These are phyloP conservation scores for Onychomys torridus DNA, from an alignment of 2,797 vertebrate genomes.

Conservation along the genomic window DNA sequence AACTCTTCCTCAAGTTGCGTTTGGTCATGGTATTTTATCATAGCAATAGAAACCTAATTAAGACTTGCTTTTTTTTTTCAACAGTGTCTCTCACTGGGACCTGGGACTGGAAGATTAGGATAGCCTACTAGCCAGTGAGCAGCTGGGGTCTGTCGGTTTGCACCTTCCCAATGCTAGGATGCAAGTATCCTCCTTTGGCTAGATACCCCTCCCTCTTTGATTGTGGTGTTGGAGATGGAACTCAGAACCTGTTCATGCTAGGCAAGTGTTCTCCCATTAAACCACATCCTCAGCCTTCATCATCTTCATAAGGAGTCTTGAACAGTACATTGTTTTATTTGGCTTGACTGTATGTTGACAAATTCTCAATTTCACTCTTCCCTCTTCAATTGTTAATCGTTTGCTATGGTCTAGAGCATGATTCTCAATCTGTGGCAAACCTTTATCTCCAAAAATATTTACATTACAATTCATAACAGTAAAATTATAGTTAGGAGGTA, in stretches of 20 bases:
- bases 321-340: constrained; percentile 13
- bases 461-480: background rate
- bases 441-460: background rate
- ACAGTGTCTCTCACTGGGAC: background rate
- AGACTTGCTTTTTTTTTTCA: background rate
- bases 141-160: background rate
- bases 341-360: background rate
- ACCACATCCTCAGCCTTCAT: background rate
- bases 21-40: background rate
- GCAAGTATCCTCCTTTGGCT: background rate
- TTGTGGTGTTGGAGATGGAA: background rate
- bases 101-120: background rate
- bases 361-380: background rate
- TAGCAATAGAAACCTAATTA: background rate
- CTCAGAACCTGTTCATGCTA: background rate
- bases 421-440: background rate
- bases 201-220: background rate
- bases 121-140: background rate
- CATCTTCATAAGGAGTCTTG: background rate
- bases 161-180: background rate
- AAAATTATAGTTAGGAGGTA: background rate
- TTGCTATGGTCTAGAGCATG: background rate
- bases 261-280: background rate
- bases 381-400: constrained; percentile 34
- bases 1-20: background rate